A percentile compares a stretch with the other conserved stretches of the same genome.
Conservation (phyloP, 2,797 vertebrate genomes). For the Clamator glandarius region DNA sequence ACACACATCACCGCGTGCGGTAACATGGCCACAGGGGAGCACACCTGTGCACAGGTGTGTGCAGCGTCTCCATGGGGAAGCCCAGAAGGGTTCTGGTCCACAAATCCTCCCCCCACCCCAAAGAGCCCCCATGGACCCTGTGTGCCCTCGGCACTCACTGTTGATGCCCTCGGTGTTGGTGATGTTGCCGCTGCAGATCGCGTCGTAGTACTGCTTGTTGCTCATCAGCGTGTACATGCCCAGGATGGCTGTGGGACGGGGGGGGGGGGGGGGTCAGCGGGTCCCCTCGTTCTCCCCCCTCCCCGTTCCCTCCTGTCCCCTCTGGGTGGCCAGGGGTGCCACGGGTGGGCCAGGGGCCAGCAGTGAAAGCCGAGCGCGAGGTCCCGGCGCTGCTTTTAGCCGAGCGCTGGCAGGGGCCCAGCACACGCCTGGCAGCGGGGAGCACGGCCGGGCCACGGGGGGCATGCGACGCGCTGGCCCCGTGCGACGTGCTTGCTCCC, state of each 20-base stretch:
- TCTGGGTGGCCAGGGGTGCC: accelerated
- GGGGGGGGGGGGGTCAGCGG: accelerated
- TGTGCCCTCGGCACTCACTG: slow-evolving; percentile 82
- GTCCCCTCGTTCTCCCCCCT: no score
- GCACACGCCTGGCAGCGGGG: neutral
- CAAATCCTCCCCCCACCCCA: accelerated
- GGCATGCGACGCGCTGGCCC: neutral
- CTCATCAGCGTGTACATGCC: slow-evolving; percentile 99
- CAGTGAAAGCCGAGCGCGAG: neutral
- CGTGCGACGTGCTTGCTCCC: neutral
- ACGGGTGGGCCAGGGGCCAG: neutral
- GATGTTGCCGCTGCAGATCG: slow-evolving; percentile 89
- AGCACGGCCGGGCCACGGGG: neutral
- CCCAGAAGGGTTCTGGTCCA: neutral
- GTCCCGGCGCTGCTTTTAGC: neutral
- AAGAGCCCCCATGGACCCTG: neutral
- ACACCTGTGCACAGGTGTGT: accelerated
- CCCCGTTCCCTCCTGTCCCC: neutral
- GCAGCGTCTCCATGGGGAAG: neutral
- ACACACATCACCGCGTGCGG: no score
- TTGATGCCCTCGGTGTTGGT: slow-evolving; percentile 95
- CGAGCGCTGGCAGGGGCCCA: neutral
- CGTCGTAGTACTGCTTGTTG: slow-evolving; percentile 98
- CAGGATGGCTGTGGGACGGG: slow-evolving; percentile 87
- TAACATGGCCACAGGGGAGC: accelerated